Percentiles rank a stretch among this genome's conserved stretches.
Conservation (phyloP, 2,797 vertebrate genomes). For the Acanthis flammea region DNA sequence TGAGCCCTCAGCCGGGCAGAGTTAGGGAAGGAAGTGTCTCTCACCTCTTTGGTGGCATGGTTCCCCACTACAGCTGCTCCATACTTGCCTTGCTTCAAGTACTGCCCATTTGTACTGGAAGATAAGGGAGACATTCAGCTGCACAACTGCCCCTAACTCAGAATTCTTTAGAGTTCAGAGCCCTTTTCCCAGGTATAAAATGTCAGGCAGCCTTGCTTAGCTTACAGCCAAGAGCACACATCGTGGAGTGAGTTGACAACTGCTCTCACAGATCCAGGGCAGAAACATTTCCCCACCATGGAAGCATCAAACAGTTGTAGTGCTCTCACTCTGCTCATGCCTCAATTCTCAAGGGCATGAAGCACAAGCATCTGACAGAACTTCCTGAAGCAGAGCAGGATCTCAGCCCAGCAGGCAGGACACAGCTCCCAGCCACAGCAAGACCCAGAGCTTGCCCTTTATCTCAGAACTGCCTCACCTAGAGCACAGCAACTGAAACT, state of each 20-base stretch:
- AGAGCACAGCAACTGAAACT: fast-evolving
- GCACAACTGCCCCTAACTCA: neutral
- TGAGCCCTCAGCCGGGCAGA: fast-evolving
- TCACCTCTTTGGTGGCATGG: conserved; percentile 87
- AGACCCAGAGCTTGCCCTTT: neutral
- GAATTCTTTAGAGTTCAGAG: neutral
- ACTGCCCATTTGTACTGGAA: conserved; percentile 88
- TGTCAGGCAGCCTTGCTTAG: neutral
- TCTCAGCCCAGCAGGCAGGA: neutral
- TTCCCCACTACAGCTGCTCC: conserved; percentile 91
- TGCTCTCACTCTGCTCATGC: neutral
- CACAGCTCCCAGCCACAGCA: neutral
- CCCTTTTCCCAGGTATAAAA: neutral
- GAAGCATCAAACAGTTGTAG: neutral
- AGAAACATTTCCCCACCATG: neutral
- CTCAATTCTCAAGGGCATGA: neutral
- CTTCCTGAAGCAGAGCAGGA: neutral
- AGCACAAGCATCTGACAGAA: neutral
- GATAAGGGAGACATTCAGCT: conserved; percentile 14
- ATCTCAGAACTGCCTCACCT: neutral
- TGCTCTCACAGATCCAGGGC: neutral
- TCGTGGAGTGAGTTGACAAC: neutral
- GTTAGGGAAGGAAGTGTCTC: neutral
- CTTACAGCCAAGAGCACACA: neutral
- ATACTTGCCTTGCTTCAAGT: conserved; percentile 93